A percentile compares a stretch with the other conserved stretches of the same genome.
These are phyloP conservation scores for Pachypeltis micranthus DNA, from an alignment of 1,140 invertebrate genomes.

Conservation along the genomic window DNA sequence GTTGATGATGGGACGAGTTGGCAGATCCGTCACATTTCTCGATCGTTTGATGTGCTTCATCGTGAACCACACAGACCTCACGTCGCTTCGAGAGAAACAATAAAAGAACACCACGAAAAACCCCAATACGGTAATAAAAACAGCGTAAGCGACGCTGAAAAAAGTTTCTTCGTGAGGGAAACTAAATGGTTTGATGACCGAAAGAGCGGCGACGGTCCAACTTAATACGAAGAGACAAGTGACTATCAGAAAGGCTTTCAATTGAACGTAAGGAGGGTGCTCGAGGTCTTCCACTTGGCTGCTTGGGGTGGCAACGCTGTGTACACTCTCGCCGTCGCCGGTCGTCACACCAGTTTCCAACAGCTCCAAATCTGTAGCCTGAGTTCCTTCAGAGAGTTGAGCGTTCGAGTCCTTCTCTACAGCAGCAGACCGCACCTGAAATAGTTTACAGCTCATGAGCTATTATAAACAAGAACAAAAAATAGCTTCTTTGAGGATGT, in stretches of 20 bases:
- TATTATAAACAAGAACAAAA: too few relatives aligned
- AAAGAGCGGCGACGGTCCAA: conserved; percentile 59
- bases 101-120: conserved; percentile 79
- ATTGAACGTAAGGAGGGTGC: conserved; percentile 63
- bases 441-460: too few relatives aligned
- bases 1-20: conserved; percentile 20
- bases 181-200: conserved; percentile 50
- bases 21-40: conserved; percentile 23
- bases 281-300: conserved; percentile 71
- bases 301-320: conserved; percentile 46
- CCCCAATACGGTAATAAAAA: conserved; percentile 56
- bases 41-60: conserved; percentile 33
- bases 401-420: conserved; percentile 52
- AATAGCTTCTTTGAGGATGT: too few relatives aligned
- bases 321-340: conserved; percentile 41
- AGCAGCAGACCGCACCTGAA: conserved; percentile 49
- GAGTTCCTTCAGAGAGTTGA: conserved; percentile 64
- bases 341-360: conserved; percentile 46
- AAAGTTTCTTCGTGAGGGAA: conserved; percentile 58
- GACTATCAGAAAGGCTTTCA: conserved; percentile 65
- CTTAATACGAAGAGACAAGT: conserved; percentile 61
- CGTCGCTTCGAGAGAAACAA: conserved; percentile 69
- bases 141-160: conserved; percentile 64
- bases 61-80: conserved; percentile 57
- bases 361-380: conserved; percentile 52